Evolutionary conservation across 1,140 invertebrate genomes (phyloP).

Genomic region (Akabosia matsudoensis): DNA sequence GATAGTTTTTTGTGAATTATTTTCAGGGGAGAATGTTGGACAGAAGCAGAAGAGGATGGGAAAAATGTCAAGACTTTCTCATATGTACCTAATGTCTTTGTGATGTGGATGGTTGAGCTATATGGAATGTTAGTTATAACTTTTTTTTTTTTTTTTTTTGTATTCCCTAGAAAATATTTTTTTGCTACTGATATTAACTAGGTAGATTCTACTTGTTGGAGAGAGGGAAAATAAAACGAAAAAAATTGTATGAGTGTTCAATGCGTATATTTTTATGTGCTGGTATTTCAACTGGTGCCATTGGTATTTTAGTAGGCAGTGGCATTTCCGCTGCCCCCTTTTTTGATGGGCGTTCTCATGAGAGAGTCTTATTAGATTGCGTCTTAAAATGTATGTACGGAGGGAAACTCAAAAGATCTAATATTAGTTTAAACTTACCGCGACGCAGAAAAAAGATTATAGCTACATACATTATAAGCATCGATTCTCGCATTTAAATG

Average conservation of each 20-base stretch:
- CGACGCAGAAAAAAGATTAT: too few relatives aligned
- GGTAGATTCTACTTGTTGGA: conserved; percentile 3
- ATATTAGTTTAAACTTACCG: too few relatives aligned
- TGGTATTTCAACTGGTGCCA: conserved; percentile 16
- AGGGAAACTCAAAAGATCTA: too few relatives aligned
- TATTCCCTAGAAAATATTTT: too few relatives aligned
- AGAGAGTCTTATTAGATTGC: conserved; percentile 18
- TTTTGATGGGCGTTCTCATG: conserved; percentile 18
- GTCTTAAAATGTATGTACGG: neutral
- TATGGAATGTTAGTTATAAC: too few relatives aligned
- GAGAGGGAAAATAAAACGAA: neutral
- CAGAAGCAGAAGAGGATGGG: conserved; percentile 21
- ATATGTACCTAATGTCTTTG: neutral
- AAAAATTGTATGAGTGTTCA: neutral
- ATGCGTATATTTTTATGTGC: neutral
- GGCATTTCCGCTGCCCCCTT: conserved; percentile 4
- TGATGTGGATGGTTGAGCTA: neutral
- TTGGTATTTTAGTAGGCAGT: neutral
- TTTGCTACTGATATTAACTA: too few relatives aligned
- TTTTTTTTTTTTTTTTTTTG: too few relatives aligned
- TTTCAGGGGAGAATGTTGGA: conserved; percentile 30
- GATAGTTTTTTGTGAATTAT: conserved; percentile 44
- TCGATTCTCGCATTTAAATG: too few relatives aligned
- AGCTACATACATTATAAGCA: too few relatives aligned
- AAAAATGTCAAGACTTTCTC: conserved; percentile 25